Conservation (phyloP, 35 echinoderm and acorn worm species). For the Apostichopus californicus region DNA sequence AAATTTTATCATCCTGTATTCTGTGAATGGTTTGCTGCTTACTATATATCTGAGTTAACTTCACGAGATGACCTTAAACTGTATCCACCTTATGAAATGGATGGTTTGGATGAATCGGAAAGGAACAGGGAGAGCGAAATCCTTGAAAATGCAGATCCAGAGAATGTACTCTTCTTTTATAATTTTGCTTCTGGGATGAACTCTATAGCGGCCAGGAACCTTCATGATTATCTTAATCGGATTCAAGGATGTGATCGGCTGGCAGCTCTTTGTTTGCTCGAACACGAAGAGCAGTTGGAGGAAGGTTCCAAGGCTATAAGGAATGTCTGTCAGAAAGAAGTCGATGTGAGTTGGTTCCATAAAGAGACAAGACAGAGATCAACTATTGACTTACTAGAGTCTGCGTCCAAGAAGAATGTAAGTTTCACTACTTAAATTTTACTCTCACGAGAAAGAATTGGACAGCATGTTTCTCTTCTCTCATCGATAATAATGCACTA, state of each 20-base stretch:
- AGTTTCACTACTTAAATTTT: not conserved
- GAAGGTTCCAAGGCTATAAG: not conserved
- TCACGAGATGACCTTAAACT: not conserved
- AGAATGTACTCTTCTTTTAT: not conserved
- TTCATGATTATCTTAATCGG: not conserved
- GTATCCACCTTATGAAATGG: not conserved
- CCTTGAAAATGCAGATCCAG: not conserved
- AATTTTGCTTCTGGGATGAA: not conserved
- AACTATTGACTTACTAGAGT: not conserved
- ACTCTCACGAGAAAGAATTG: no score
- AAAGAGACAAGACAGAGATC: not conserved
- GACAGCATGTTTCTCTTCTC: no score
- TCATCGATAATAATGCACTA: no score
- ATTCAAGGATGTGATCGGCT: not conserved
- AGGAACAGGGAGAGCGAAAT: not conserved
- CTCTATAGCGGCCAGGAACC: not conserved
- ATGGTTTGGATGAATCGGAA: not conserved
- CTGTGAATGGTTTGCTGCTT: conserved; percentile 7
- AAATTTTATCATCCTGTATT: conserved; percentile 5
- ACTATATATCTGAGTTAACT: not conserved
- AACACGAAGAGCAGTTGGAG: not conserved
- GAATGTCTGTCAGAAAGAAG: not conserved
- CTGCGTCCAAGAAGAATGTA: not conserved
- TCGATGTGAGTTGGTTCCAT: not conserved
- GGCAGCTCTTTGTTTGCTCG: not conserved